Evolutionary conservation across 2,797 vertebrate genomes (phyloP), one percentile per base, ranked within the genome.

Genomic region (Mionectes olivaceus): DNA sequence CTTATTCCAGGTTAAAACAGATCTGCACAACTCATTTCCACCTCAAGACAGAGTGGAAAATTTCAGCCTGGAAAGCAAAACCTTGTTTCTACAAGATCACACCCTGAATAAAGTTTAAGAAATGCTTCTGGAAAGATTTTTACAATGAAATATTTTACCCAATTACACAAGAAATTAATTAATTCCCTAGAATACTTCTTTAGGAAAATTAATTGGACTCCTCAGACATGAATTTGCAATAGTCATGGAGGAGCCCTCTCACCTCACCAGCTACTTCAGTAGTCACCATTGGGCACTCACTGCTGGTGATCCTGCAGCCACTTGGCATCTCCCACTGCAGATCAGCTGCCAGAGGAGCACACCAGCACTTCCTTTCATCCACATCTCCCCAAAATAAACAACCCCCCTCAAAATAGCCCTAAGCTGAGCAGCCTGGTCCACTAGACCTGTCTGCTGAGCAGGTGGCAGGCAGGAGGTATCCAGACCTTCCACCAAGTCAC

Each of bases 211-310:
- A 80, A 52, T 12, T 50, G 23, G 43, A 30, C 21, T 71, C 13
- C 49, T 47, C 15, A 52, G 43, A 85, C 74, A 14, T 46, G 41
- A 56, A 71, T 57, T 15, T 2, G 0, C n/a, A 68, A 41, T 10
- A 18, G 23, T 10, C 37, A 19, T 27, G 18, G 13, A 56, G 9
- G 11, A 90, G 41, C 9, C 33, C 55, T 1, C 1, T 27, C 27
- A 30, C 9, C 14, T 35, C 43, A 64, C 15, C 23, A 70, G 3
- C 13, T 21, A 10, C 23, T 30, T 63, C 19, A 82, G 43, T 30
- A 37, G 39, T 23, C 32, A 61, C 8, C 2, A 2, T 10, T 9
- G 56, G 17, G 19, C 17, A 50, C 32, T 47, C 4, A 2, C 0
- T 17, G 9, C 9, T 43, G 19, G 39, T 33, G 33, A 37, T 69